These are phyloP conservation scores for Microcaecilia unicolor DNA, from an alignment of 2,797 vertebrate genomes.

Conservation along the genomic window DNA sequence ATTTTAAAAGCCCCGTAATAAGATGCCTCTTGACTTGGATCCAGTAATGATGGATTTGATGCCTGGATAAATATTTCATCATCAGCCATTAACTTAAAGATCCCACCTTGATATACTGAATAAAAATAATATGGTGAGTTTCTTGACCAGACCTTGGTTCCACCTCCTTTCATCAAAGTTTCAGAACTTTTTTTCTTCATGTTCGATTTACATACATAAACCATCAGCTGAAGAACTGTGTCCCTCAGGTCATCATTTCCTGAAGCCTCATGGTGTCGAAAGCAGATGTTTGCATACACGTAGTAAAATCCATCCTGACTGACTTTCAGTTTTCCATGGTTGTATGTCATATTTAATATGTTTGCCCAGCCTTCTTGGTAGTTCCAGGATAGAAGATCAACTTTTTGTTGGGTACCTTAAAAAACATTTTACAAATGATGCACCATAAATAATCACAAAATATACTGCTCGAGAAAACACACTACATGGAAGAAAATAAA, in stretches of 20 bases:
- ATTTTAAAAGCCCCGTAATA: conserved; percentile 92
- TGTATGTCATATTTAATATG: conserved; percentile 70
- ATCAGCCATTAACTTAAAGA: conserved; percentile 67
- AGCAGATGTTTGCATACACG: conserved; percentile 89
- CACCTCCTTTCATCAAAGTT: conserved; percentile 83
- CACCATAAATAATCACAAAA: too few relatives aligned
- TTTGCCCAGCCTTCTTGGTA: conserved; percentile 64
- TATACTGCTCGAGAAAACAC: too few relatives aligned
- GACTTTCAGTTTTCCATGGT: conserved; percentile 72
- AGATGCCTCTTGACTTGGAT: conserved; percentile 75
- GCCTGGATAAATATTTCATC: conserved; percentile 82
- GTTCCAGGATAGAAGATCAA: conserved; percentile 74
- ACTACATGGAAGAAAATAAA: too few relatives aligned
- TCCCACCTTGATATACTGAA: conserved; percentile 84
- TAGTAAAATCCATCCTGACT: conserved; percentile 86
- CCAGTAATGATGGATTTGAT: conserved; percentile 79
- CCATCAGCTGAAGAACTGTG: conserved; percentile 77
- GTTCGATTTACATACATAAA: conserved; percentile 79
- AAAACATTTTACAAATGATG: too few relatives aligned
- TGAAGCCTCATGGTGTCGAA: conserved; percentile 66
- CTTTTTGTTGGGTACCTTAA: conserved; percentile 25
- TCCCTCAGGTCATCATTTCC: conserved; percentile 40
- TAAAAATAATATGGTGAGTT: conserved; percentile 82
- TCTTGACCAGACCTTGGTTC: conserved; percentile 77
- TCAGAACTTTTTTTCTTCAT: conserved; percentile 63